phyloP scores from a whole-genome alignment of 2,797 vertebrate genomes.

The Notoglanidium macrostoma region DNA sequence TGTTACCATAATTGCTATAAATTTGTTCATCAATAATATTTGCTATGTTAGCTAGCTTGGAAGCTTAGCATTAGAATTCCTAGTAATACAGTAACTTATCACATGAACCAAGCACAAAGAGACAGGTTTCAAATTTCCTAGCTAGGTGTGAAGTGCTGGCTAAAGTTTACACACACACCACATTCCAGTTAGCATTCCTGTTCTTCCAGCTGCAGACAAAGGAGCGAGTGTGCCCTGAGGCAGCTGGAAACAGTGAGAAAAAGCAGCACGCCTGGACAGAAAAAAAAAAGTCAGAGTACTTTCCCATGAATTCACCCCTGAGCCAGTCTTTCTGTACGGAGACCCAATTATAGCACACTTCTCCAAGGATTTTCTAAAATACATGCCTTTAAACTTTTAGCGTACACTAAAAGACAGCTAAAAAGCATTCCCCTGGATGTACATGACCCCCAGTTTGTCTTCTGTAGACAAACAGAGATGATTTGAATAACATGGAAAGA shows the following conservation, averaged over 20 bases:
- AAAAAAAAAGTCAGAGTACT: neutral
- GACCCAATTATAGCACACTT: constrained; percentile 17
- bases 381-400: constrained; percentile 4
- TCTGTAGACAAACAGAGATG: constrained; percentile 30
- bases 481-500: constrained; percentile 30
- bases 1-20: neutral
- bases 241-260: constrained; percentile 45
- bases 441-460: constrained; percentile 2
- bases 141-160: constrained; percentile 42
- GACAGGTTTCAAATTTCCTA: constrained; percentile 52
- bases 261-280: constrained; percentile 25
- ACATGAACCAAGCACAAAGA: constrained; percentile 38
- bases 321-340: neutral
- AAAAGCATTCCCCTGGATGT: neutral
- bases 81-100: neutral
- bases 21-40: neutral
- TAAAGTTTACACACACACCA: constrained; percentile 51
- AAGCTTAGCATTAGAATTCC: neutral
- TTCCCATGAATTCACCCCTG: constrained; percentile 38
- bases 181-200: constrained; percentile 54
- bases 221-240: constrained; percentile 43
- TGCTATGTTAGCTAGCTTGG: neutral
- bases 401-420: neutral
- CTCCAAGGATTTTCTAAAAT: neutral
- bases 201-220: constrained; percentile 55